These are phyloP conservation scores for Homalodisca vitripennis DNA, from an alignment of 1,140 invertebrate genomes.

Conservation along the genomic window DNA sequence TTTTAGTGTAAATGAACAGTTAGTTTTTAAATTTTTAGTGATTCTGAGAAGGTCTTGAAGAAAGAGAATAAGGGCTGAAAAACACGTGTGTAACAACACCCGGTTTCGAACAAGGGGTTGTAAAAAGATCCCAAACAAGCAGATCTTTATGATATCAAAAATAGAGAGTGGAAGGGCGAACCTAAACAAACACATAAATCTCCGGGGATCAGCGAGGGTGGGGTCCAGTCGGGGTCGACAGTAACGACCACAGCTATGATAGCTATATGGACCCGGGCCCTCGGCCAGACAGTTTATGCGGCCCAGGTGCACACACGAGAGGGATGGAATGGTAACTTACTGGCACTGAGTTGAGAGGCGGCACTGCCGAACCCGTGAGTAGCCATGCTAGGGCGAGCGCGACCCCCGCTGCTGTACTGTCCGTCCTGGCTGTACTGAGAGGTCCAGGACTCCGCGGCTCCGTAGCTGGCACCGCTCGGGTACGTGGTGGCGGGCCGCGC, in stretches of 20 bases:
- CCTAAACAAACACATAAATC: conserved; percentile 23
- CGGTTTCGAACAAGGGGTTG: background rate
- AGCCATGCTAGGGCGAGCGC: background rate
- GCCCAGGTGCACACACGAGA: background rate
- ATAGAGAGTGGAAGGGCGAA: background rate
- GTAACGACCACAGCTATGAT: conserved; percentile 3
- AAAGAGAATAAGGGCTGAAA: too few relatives aligned
- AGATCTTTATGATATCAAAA: background rate
- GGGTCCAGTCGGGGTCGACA: background rate
- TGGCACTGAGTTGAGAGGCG: conserved; percentile 10
- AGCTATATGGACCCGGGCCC: background rate
- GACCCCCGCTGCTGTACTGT: background rate
- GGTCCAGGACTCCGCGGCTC: background rate
- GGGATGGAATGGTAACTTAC: background rate
- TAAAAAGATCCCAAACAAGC: background rate
- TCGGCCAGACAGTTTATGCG: conserved; percentile 2
- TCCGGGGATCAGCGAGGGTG: too few relatives aligned
- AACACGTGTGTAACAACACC: background rate
- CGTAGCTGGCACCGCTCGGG: background rate
- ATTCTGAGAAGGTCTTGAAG: too few relatives aligned
- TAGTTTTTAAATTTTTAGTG: too few relatives aligned
- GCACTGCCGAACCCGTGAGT: conserved; percentile 6
- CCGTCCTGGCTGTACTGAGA: conserved; percentile 5
- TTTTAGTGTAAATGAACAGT: too few relatives aligned
- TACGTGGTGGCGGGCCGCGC: background rate